Evolutionary conservation across 2,888 invertebrate species (phyloP).

Genomic region (Machimus rusticus): DNA sequence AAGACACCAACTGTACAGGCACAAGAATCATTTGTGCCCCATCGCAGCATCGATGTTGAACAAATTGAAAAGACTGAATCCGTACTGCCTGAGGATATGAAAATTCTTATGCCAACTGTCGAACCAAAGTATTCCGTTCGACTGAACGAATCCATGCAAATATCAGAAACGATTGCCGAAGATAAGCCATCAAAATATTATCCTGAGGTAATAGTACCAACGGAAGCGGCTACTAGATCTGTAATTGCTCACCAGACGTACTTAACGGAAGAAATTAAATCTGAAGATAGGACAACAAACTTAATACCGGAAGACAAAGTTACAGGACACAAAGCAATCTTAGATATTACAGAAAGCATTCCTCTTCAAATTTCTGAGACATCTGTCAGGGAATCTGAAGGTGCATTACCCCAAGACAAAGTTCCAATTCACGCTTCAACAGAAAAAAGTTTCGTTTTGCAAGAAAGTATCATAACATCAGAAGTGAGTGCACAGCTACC

Average conservation of each 20-base stretch:
- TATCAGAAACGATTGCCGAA: slow-evolving; percentile 74
- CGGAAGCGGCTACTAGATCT: slow-evolving; percentile 75
- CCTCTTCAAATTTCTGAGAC: slow-evolving; percentile 67
- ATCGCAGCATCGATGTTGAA: slow-evolving; percentile 70
- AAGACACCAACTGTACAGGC: slow-evolving; percentile 66
- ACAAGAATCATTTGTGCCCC: slow-evolving; percentile 67
- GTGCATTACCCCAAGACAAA: slow-evolving; percentile 62
- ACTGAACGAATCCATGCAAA: slow-evolving; percentile 69
- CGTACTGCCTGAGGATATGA: slow-evolving; percentile 67
- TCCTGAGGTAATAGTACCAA: slow-evolving; percentile 80
- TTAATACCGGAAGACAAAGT: slow-evolving; percentile 69
- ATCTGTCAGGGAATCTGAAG: slow-evolving; percentile 73
- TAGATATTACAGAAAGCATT: slow-evolving; percentile 69
- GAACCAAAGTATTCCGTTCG: slow-evolving; percentile 71
- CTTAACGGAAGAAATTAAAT: slow-evolving; percentile 70
- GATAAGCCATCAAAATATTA: slow-evolving; percentile 79
- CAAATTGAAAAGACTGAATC: slow-evolving; percentile 71
- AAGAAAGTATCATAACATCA: slow-evolving; percentile 68
- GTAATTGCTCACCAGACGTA: slow-evolving; percentile 73
- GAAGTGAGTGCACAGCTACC: slow-evolving; percentile 73
- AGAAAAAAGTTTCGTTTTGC: slow-evolving; percentile 63
- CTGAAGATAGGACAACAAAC: slow-evolving; percentile 74
- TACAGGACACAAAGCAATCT: slow-evolving; percentile 67
- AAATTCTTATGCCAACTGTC: slow-evolving; percentile 63
- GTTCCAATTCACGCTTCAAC: slow-evolving; percentile 59